Evolutionary conservation across 2,113 vertebrate species (phyloP), one percentile per base, ranked within the genome.

Genomic region (Podarcis muralis): DNA sequence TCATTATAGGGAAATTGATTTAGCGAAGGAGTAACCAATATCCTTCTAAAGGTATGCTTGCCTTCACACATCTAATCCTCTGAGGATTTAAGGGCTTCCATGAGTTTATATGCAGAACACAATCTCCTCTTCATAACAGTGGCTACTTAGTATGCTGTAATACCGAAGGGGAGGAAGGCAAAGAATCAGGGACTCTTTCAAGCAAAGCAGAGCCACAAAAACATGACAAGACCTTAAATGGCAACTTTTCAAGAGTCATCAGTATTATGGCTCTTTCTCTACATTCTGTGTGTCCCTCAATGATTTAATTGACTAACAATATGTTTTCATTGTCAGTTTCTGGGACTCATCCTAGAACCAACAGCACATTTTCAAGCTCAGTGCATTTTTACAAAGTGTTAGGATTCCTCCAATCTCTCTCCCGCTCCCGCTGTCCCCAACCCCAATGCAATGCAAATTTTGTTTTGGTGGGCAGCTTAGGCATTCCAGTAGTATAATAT

Each of bases 151-250:
- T 66, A 87, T n/a, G 40, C 27, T 40, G 75, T 37, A 23, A 43
- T 8, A 35, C 62, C 22, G 20, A 76, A 4, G 57, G 13, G 32
- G 25, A 66, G 57, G 74, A 69, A 89, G 25, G 66, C 23, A 77
- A 16, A 72, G 35, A 83, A 65, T 81, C 84, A 83, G 85, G n/a
- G 12, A 84, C 76, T 20, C 83, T 89, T 22, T 88, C 9, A 66
- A 86, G 59, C 90, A 76, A 84, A 77, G 88, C 84, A 1, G 62
- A 27, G 83, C 22, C 84, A 65, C 89, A 81, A 87, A 87, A 74
- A n/a, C 77, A 37, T 87, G 77, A 72, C 43, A 72, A 6, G 66
- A 89, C 85, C 77, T 79, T 23, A 72, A 76, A 92, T 89, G 88
- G 83, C 78, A 86, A 86, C 9, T 48, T 90, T 22, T 87, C 83